phyloP scores from a whole-genome alignment of 2,888 invertebrate genomes.

The Lordiphosa andalusiaca region DNA sequence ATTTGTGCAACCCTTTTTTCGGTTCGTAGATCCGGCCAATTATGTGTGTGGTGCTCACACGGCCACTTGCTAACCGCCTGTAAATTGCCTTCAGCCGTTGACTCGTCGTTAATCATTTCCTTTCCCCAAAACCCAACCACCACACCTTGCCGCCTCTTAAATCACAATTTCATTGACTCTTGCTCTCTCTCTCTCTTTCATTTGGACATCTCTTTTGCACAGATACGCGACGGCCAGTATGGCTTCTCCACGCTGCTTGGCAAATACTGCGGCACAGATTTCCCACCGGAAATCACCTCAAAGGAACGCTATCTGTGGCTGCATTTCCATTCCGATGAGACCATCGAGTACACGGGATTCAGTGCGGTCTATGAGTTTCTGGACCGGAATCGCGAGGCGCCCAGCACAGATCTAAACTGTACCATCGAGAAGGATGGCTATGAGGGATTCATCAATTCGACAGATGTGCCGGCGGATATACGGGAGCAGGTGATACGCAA shows the following conservation, averaged over 20 bases:
- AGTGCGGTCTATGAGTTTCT: conserved; percentile 87
- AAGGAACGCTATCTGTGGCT: conserved; percentile 89
- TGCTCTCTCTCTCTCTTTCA: neutral
- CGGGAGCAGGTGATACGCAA: conserved; percentile 82
- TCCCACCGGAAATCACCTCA: conserved; percentile 87
- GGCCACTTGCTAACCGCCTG: no score
- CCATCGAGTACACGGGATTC: conserved; percentile 89
- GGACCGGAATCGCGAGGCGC: conserved; percentile 82
- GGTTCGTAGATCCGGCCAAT: no score
- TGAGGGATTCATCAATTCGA: conserved; percentile 83
- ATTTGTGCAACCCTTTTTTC: no score
- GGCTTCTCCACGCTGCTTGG: conserved; percentile 86
- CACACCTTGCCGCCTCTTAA: neutral
- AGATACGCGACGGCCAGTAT: conserved; percentile 89
- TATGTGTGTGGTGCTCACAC: no score
- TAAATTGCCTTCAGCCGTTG: no score
- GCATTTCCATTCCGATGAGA: conserved; percentile 89
- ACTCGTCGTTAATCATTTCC: no score
- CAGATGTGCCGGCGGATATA: conserved; percentile 82
- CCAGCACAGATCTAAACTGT: conserved; percentile 82
- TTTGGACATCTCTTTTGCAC: conserved; percentile 1
- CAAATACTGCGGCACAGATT: conserved; percentile 87
- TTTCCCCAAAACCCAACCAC: no score
- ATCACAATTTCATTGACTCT: neutral
- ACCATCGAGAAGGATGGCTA: conserved; percentile 82